Evolutionary conservation across 1,140 invertebrate genomes (phyloP), one percentile per base, ranked within the genome.

Genomic region (Uloborus diversus): DNA sequence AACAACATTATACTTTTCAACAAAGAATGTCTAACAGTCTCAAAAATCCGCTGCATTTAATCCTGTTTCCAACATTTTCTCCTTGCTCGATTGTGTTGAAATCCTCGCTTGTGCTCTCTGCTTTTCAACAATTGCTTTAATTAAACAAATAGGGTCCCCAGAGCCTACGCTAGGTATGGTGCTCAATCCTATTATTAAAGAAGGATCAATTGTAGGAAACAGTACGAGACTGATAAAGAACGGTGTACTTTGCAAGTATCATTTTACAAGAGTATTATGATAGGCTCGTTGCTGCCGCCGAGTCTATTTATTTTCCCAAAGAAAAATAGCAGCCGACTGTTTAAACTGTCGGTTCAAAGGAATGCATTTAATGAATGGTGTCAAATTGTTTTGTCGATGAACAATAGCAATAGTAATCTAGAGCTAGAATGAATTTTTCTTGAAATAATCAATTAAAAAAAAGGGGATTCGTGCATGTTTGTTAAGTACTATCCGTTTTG

Each of bases 51-150:
- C 35, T 33, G 23, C 27, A 27, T 75, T 51, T 75, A 75, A 75
- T 75, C 71, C 71, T 75, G 71, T 75, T 75, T 75, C 33, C 57
- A 28, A 27, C 51, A 75, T 51, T 64, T 51, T 9, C 42, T 23
- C 70, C 53, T 47, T 35, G 62, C 7, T 75, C 64, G 71, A 49
- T 51, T 51, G 71, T 64, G 71, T 47, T 64, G 57, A 62, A 62
- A 75, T 64, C 62, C n/a, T n/a, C n/a, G 51, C 49, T 37, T 7
- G 33, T 30, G 23, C 27, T 27, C 42, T 57, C 32, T 33, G 30
- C 47, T 66, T 78, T 78, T 25, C 65, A 78, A 78, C 61, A 78
- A 66, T 66, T 78, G 62, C 64, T 57, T 68, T 66, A 78, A 78
- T 78, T 78, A 78, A 68, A 68, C 73, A 78, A 78, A 78, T 78